A percentile compares a stretch with the other conserved stretches of the same genome.
Conservation (phyloP, 2,888 invertebrate genomes). For the Nebria brevicollis region DNA sequence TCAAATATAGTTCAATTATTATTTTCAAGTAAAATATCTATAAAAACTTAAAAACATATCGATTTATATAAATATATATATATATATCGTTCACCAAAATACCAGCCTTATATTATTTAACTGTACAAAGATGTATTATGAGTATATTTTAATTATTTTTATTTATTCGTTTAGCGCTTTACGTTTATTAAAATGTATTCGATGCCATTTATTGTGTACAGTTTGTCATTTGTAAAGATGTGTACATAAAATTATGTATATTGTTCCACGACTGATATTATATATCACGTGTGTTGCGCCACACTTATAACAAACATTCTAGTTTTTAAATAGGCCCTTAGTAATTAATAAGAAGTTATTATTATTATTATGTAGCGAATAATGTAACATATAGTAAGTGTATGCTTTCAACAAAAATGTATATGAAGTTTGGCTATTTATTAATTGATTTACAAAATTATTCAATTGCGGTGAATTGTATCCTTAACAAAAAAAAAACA, state of each 20-base stretch:
- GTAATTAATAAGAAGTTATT: constrained; percentile 10
- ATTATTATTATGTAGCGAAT: constrained; percentile 30
- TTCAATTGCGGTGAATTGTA: constrained; percentile 47
- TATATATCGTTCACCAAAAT: neutral
- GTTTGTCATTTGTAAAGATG: constrained; percentile 49
- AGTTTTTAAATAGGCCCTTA: constrained; percentile 31
- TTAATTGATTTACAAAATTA: constrained; percentile 38
- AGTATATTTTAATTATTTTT: neutral
- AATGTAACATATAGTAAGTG: constrained; percentile 44
- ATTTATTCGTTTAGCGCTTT: neutral
- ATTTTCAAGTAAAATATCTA: neutral
- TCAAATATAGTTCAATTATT: neutral
- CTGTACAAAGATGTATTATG: neutral
- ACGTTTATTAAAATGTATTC: constrained; percentile 26
- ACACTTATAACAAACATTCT: constrained; percentile 34
- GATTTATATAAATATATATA: neutral
- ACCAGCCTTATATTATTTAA: too few species aligned
- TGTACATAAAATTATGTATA: constrained; percentile 51
- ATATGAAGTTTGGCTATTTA: constrained; percentile 44
- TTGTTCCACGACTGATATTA: constrained; percentile 52
- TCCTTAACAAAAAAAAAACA: constrained; percentile 25
- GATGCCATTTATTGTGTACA: constrained; percentile 45
- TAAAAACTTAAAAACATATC: neutral
- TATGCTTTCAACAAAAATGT: constrained; percentile 42
- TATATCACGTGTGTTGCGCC: constrained; percentile 43